Conservation (phyloP, 2,888 invertebrate genomes). For the Gastracanthus pulcherrimus region DNA sequence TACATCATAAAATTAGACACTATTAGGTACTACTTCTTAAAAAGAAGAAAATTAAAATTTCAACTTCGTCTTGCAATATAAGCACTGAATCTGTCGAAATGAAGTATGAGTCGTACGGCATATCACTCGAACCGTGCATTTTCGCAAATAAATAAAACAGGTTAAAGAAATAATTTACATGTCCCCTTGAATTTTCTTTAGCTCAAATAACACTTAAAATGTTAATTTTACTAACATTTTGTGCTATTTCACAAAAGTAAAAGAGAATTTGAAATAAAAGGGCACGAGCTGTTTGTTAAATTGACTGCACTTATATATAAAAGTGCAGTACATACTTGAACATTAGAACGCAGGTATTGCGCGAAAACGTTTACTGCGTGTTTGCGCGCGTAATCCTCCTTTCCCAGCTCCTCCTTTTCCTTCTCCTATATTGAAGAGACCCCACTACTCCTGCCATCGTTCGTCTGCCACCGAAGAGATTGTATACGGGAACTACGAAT, state of each 20-base stretch:
- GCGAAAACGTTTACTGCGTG: conserved; percentile 35
- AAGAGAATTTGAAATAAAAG: background rate
- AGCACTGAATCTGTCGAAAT: conserved; percentile 2
- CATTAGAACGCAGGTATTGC: background rate
- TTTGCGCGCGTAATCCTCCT: background rate
- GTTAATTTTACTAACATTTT: background rate
- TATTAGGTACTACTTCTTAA: too few species aligned
- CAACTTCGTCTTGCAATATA: background rate
- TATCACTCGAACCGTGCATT: background rate
- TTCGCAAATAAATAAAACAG: too few species aligned
- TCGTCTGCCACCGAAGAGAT: conserved; percentile 45
- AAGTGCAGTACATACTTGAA: too few species aligned
- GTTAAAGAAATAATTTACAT: background rate
- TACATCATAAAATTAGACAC: too few species aligned
- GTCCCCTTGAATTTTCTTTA: background rate
- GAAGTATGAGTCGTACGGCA: background rate
- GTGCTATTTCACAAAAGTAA: background rate
- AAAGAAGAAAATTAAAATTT: background rate
- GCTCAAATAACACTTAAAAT: background rate
- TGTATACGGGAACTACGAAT: conserved; percentile 45
- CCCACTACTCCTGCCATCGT: conserved; percentile 47
- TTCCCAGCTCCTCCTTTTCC: background rate
- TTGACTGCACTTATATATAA: too few species aligned
- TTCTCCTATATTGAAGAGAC: background rate
- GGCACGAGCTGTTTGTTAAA: background rate